Percentiles rank a stretch among this genome's conserved stretches.
Conservation (phyloP, 2,888 invertebrate species). For the Euzophera pinguis region DNA sequence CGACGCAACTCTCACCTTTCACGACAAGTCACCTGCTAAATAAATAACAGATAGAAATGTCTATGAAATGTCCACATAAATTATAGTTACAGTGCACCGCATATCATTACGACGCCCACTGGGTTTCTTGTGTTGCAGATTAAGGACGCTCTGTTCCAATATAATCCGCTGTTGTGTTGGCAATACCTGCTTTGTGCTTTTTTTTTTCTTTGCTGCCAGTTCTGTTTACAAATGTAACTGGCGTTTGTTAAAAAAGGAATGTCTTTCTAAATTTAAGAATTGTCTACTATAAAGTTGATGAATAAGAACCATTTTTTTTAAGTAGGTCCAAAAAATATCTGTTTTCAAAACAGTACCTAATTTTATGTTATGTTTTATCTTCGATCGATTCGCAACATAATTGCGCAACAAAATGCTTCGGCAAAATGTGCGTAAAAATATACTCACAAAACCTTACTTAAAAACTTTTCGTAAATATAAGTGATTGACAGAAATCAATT, state of each 20-base stretch:
- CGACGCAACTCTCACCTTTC: slow-evolving; percentile 20
- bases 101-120: slow-evolving; percentile 39
- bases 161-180: slow-evolving; percentile 14
- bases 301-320: no score
- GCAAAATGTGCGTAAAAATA: no score
- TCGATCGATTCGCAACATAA: no score
- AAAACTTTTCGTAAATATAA: no score
- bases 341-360: no score
- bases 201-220: not conserved
- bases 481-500: no score
- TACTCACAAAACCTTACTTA: no score
- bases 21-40: slow-evolving; percentile 52
- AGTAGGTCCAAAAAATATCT: no score
- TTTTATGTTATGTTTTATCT: no score
- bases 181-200: slow-evolving; percentile 8
- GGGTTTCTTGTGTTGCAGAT: slow-evolving; percentile 21
- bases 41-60: slow-evolving; percentile 56
- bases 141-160: slow-evolving; percentile 15
- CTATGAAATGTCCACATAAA: slow-evolving; percentile 55
- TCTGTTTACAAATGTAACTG: not conserved
- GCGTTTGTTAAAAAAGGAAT: not conserved
- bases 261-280: no score
- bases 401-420: no score
- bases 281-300: no score
- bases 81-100: slow-evolving; percentile 45